Conservation (phyloP, 2,797 vertebrate genomes). For the Argyrosomus regius region DNA sequence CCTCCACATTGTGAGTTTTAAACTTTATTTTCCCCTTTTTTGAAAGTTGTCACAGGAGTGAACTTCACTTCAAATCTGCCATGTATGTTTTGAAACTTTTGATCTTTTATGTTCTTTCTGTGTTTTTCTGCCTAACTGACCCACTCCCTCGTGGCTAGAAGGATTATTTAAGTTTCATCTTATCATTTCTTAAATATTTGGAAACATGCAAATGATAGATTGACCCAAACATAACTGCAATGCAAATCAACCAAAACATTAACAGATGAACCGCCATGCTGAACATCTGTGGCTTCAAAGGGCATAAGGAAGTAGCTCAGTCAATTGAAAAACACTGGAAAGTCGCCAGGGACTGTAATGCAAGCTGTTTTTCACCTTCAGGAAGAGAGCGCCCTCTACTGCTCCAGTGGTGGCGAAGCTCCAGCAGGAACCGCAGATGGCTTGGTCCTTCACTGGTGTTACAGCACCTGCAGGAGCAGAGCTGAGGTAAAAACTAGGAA, state of each 20-base stretch:
- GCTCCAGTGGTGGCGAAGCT: slow-evolving; percentile 87
- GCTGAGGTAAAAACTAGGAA: rapidly evolving
- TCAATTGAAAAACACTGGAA: slow-evolving; percentile 12
- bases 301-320: slow-evolving; percentile 5
- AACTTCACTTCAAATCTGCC: background rate
- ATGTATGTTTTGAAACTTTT: background rate
- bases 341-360: background rate
- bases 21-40: no score
- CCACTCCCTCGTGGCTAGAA: background rate
- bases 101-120: background rate
- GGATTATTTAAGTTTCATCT: background rate
- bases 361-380: slow-evolving; percentile 80
- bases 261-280: slow-evolving; percentile 6
- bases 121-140: background rate
- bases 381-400: slow-evolving; percentile 89
- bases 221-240: background rate
- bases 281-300: slow-evolving; percentile 45
- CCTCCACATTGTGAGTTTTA: no score
- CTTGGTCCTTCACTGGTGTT: slow-evolving; percentile 87
- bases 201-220: background rate
- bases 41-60: background rate
- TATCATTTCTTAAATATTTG: background rate
- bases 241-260: slow-evolving; percentile 5
- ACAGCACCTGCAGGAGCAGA: slow-evolving; percentile 82
- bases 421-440: slow-evolving; percentile 89